phyloP scores from a whole-genome alignment of 2,113 vertebrate species.

The Bettongia penicillata region DNA sequence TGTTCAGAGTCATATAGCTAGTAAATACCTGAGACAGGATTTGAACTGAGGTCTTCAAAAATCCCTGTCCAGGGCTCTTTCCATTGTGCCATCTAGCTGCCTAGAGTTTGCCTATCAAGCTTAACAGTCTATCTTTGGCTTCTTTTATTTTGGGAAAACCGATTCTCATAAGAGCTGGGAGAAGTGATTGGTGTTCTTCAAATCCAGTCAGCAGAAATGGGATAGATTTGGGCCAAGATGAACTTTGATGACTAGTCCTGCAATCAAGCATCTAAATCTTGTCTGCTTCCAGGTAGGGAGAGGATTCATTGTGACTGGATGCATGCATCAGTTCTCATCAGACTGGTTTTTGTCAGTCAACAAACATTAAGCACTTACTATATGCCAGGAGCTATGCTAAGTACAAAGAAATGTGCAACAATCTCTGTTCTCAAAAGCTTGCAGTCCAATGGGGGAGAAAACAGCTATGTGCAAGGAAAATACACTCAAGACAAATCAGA shows the following conservation, averaged over 20 bases:
- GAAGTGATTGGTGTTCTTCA: conserved; percentile 72
- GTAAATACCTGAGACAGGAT: no score
- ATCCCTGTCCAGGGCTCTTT: no score
- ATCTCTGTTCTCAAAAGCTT: no score
- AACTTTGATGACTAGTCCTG: conserved; percentile 74
- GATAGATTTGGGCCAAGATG: conserved; percentile 73
- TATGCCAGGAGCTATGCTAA: no score
- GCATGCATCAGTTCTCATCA: conserved; percentile 58
- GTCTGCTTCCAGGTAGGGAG: conserved; percentile 66
- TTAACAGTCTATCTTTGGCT: conserved; percentile 68
- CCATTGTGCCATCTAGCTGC: no score
- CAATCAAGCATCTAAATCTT: conserved; percentile 73
- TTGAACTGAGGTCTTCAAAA: no score
- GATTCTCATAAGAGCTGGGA: conserved; percentile 66
- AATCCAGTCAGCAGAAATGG: conserved; percentile 61
- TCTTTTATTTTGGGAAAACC: conserved; percentile 70
- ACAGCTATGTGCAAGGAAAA: no score
- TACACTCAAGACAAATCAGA: no score
- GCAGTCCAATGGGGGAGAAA: no score
- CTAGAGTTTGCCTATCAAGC: conserved; percentile 54
- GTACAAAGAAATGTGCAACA: no score
- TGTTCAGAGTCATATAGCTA: no score
- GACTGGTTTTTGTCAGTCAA: neutral
- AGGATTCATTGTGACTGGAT: conserved; percentile 63
- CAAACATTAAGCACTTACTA: no score